These are phyloP conservation scores for Neomorphus geoffroyi DNA, from an alignment of 2,797 vertebrate genomes.

Conservation along the genomic window DNA sequence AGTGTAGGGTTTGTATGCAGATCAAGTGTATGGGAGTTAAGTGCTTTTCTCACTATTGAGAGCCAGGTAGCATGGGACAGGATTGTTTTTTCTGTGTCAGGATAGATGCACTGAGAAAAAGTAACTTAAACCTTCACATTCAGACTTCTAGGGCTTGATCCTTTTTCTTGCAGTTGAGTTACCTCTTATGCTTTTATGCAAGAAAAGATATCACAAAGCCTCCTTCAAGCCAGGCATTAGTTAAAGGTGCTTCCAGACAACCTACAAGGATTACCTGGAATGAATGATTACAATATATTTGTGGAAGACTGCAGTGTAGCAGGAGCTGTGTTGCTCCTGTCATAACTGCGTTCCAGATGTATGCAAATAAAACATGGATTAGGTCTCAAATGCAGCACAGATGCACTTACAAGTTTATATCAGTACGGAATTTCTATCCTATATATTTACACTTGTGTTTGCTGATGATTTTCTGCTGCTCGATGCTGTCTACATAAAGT, in stretches of 20 bases:
- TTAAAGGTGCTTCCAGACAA: not conserved
- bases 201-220: not conserved
- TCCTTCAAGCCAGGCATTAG: not conserved
- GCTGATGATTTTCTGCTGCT: not conserved
- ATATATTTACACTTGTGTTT: not conserved
- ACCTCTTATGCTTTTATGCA: not conserved
- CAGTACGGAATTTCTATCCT: not conserved
- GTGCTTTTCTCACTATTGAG: not conserved
- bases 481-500: not conserved
- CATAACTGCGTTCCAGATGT: not conserved
- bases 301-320: not conserved
- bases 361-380: accelerated
- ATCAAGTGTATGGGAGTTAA: not conserved
- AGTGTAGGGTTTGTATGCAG: not conserved
- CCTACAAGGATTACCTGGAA: not conserved
- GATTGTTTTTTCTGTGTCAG: not conserved
- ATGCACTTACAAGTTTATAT: accelerated
- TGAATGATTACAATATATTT: not conserved
- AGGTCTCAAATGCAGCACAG: not conserved
- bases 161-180: not conserved
- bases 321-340: not conserved
- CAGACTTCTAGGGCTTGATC: not conserved
- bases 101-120: not conserved
- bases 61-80: not conserved
- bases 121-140: not conserved